Evolutionary conservation across 2,113 vertebrate species (phyloP).

Genomic region (rabbit (Oryctolagus cuniculus)): DNA sequence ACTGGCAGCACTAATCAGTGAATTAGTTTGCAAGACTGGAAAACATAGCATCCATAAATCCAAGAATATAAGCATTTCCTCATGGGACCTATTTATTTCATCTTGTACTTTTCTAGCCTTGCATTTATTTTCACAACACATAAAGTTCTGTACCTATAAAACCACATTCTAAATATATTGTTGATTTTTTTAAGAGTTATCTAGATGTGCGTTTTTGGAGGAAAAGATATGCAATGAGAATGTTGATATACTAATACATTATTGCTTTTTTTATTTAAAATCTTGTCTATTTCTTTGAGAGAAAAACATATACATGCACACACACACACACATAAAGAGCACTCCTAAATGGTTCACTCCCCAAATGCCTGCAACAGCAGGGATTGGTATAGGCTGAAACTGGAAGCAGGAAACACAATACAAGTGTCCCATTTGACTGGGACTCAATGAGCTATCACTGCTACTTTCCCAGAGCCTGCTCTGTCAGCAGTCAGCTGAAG

Average conservation of each 20-base stretch:
- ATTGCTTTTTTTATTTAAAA: too few relatives aligned
- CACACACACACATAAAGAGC: too few relatives aligned
- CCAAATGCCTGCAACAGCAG: too few relatives aligned
- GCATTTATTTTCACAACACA: not conserved
- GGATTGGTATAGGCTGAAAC: too few relatives aligned
- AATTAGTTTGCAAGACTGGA: conserved; percentile 49
- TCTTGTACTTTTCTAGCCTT: not conserved
- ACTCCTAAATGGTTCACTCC: too few relatives aligned
- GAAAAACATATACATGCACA: too few relatives aligned
- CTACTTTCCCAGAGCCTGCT: too few relatives aligned
- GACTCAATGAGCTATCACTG: too few relatives aligned
- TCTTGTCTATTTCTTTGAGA: too few relatives aligned
- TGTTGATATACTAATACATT: not conserved
- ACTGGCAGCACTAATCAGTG: not conserved
- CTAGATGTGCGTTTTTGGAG: not conserved
- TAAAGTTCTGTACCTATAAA: not conserved
- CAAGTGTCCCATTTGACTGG: too few relatives aligned
- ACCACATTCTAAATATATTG: not conserved
- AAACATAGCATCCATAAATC: not conserved
- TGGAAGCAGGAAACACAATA: too few relatives aligned
- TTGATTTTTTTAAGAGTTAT: not conserved
- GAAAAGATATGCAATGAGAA: conserved; percentile 24
- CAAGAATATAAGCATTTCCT: conserved; percentile 19
- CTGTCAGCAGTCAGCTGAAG: too few relatives aligned
- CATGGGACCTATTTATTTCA: not conserved